phyloP scores from a whole-genome alignment of 2,888 invertebrate species.

The Myathropa florea region DNA sequence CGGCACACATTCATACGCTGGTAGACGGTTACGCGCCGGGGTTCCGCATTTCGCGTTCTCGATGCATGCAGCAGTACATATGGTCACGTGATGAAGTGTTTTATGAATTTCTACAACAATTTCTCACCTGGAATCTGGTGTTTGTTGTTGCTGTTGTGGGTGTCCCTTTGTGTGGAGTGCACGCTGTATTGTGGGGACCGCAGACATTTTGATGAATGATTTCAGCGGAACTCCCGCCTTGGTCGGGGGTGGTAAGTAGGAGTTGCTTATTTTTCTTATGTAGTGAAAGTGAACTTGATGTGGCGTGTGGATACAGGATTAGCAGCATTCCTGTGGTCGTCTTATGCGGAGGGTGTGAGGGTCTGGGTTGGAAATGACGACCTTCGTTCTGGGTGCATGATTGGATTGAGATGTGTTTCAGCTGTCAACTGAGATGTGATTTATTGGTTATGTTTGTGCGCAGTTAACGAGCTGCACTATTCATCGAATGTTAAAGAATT shows the following conservation, averaged over 20 bases:
- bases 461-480: no score
- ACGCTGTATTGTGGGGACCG: constrained; percentile 49
- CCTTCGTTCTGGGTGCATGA: constrained; percentile 41
- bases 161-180: constrained; percentile 26
- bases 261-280: constrained; percentile 17
- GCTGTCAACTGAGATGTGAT: not conserved
- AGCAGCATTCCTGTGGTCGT: constrained; percentile 4
- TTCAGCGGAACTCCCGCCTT: constrained; percentile 65
- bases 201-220: constrained; percentile 68
- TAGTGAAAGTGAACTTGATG: constrained; percentile 35
- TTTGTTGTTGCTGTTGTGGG: constrained; percentile 43
- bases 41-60: constrained; percentile 66
- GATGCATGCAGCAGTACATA: constrained; percentile 57
- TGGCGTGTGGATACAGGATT: constrained; percentile 1
- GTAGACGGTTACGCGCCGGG: constrained; percentile 55
- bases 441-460: not conserved
- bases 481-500: not conserved
- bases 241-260: constrained; percentile 60
- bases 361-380: constrained; percentile 17
- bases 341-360: constrained; percentile 11
- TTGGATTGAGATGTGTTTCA: not conserved
- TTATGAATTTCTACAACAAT: constrained; percentile 78
- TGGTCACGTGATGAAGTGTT: constrained; percentile 76
- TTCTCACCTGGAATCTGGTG: constrained; percentile 76
- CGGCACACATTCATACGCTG: constrained; percentile 11